A percentile compares a stretch with the other conserved stretches of the same genome.
phyloP scores from a whole-genome alignment of 2,113 vertebrate species.

The Pelecanus crispus region DNA sequence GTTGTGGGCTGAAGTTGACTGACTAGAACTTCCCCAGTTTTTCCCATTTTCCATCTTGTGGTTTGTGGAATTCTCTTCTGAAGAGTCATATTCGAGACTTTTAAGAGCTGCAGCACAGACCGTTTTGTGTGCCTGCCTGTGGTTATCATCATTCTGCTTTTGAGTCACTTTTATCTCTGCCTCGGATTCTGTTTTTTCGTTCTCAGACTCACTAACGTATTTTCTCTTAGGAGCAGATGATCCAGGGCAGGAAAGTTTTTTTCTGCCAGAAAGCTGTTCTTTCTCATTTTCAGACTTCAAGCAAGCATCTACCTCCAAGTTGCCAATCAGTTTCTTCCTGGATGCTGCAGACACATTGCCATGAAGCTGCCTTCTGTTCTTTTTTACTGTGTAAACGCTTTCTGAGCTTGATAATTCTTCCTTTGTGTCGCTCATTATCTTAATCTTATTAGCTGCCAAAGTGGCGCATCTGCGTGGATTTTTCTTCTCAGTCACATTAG shows the following conservation, averaged over 20 bases:
- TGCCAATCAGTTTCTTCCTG: conserved; percentile 37
- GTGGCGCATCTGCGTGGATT: conserved; percentile 80
- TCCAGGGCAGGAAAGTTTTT: neutral
- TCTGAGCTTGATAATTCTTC: conserved; percentile 70
- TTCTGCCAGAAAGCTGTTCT: neutral
- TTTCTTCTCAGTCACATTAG: conserved; percentile 37
- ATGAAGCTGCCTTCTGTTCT: conserved; percentile 55
- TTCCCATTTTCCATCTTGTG: conserved; percentile 36
- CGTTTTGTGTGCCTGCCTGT: neutral
- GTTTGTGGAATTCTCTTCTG: conserved; percentile 54
- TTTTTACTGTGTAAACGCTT: neutral
- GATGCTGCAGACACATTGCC: conserved; percentile 42
- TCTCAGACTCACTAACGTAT: conserved; percentile 58
- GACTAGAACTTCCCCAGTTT: neutral
- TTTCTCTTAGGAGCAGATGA: conserved; percentile 8
- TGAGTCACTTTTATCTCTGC: conserved; percentile 10
- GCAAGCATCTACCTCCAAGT: conserved; percentile 34
- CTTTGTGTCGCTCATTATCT: conserved; percentile 77
- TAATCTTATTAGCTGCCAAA: conserved; percentile 86
- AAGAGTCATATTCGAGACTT: neutral
- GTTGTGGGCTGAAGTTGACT: neutral
- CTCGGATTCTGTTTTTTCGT: conserved; percentile 62
- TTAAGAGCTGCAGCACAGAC: neutral
- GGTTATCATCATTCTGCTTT: neutral
- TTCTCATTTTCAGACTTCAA: conserved; percentile 54